Evolutionary conservation across 2,113 vertebrate genomes (phyloP), one percentile per base, ranked within the genome.

Genomic region (Mugil cephalus): DNA sequence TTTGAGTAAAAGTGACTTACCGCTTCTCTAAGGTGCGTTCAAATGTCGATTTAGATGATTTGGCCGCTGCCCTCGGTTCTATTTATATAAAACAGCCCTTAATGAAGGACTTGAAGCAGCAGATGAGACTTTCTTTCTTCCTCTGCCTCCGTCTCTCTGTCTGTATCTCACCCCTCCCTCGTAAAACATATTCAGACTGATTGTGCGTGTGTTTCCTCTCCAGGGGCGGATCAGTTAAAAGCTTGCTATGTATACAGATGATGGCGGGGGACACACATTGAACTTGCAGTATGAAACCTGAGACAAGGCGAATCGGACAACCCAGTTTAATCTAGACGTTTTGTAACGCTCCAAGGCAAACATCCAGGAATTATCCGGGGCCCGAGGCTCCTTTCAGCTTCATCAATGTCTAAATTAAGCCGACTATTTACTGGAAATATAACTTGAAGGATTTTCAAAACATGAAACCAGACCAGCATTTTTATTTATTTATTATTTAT

Each of bases 381-480:
- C 17, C 61, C 60, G 9, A 30, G 6, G n/a, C 12, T 15, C 2
- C 8, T 17, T n/a, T 45, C 24, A 9, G 19, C 10, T n/a, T 55
- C 12, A 42, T 48, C 10, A 1, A 4, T 36, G 58, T 3, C 15
- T 40, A 1, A 35, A 48, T 55, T 1, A 64, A 60, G 55, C 8
- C 13, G 35, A 69, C 17, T 24, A 42, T 54, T 77, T 2, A n/a
- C 15, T 45, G 15, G 15, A n/a, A 30, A 30, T n/a, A 18, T 36
- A 64, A 53, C 13, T 17, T 30, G 5, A 5, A 52, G 30, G 24
- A 74, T 45, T 65, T 88, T 91, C 80, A 89, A 87, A 77, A 74
- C 56, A 40, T 82, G 34, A 79, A 87, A 81, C 53, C 74, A 83
- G 48, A 79, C 24, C 51, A 69, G 46, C 55, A 56, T 66, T 77